Evolutionary conservation across 2,113 vertebrate species (phyloP).

Genomic region (Engraulis encrasicolus): DNA sequence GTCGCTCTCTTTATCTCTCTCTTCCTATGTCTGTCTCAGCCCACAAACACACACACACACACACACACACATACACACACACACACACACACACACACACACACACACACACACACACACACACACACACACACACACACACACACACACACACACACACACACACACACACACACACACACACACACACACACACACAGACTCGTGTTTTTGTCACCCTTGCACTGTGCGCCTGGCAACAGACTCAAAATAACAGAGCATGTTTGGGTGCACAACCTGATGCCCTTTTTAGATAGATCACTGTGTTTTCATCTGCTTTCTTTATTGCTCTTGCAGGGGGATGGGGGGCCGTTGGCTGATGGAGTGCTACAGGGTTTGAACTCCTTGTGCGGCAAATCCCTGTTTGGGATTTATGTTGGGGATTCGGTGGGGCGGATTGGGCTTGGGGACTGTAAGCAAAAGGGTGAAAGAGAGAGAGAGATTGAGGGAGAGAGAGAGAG

Average conservation of each 20-base stretch:
- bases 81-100: too few relatives aligned
- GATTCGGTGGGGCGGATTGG: neutral
- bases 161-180: neutral
- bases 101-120: too few relatives aligned
- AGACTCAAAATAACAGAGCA: neutral
- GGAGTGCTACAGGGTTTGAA: neutral
- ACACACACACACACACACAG: neutral
- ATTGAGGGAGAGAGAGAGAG: too few relatives aligned
- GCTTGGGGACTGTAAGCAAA: neutral
- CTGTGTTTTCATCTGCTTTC: neutral
- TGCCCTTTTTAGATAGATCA: neutral
- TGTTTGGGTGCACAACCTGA: constrained; percentile 13
- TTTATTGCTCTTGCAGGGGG: too few relatives aligned
- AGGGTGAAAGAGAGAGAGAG: neutral
- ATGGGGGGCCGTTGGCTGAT: neutral
- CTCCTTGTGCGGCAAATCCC: constrained; percentile 14
- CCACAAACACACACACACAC: too few relatives aligned
- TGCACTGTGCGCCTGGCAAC: neutral
- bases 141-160: neutral
- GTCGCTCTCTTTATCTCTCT: too few relatives aligned
- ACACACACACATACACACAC: too few relatives aligned
- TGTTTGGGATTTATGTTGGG: constrained; percentile 9
- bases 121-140: too few relatives aligned
- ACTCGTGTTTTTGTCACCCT: neutral
- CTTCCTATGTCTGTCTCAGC: too few relatives aligned